phyloP scores from a whole-genome alignment of 2,888 invertebrate genomes.

The Mechanitis messenoides region DNA sequence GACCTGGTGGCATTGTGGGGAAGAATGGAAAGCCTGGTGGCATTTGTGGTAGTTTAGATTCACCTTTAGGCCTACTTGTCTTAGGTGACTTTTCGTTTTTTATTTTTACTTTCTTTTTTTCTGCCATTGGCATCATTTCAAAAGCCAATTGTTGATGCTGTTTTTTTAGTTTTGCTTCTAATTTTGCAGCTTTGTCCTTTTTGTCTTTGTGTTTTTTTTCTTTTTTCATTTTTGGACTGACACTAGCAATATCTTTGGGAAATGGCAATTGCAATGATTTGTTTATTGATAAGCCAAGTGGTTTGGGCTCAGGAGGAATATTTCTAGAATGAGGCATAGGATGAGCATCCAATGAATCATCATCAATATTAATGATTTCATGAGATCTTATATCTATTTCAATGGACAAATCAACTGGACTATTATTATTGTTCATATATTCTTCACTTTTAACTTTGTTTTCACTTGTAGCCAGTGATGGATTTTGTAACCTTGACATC shows the following conservation, averaged over 20 bases:
- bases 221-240: slow-evolving; percentile 77
- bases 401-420: slow-evolving; percentile 70
- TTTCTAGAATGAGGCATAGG: slow-evolving; percentile 43
- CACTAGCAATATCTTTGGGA: slow-evolving; percentile 73
- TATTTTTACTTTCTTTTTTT: slow-evolving; percentile 59
- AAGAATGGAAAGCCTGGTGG: slow-evolving; percentile 70
- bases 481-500: slow-evolving; percentile 68
- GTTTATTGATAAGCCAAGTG: slow-evolving; percentile 58
- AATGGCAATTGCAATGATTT: slow-evolving; percentile 66
- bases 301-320: slow-evolving; percentile 44
- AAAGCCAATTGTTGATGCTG: slow-evolving; percentile 65
- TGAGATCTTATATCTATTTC: slow-evolving; percentile 69
- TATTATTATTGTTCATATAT: slow-evolving; percentile 72
- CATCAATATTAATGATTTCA: slow-evolving; percentile 71
- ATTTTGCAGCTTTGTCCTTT: slow-evolving; percentile 68
- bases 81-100: slow-evolving; percentile 54
- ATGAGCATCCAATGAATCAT: slow-evolving; percentile 63
- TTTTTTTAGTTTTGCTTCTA: slow-evolving; percentile 68
- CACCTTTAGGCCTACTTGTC: slow-evolving; percentile 62
- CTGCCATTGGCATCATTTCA: slow-evolving; percentile 57
- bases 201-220: slow-evolving; percentile 75
- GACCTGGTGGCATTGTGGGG: slow-evolving; percentile 63
- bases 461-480: slow-evolving; percentile 48
- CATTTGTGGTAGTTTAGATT: slow-evolving; percentile 59
- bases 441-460: slow-evolving; percentile 58